Evolutionary conservation across 2,888 invertebrate species (phyloP), one percentile per base, ranked within the genome.

Genomic region (Sminthurinus aureus): DNA sequence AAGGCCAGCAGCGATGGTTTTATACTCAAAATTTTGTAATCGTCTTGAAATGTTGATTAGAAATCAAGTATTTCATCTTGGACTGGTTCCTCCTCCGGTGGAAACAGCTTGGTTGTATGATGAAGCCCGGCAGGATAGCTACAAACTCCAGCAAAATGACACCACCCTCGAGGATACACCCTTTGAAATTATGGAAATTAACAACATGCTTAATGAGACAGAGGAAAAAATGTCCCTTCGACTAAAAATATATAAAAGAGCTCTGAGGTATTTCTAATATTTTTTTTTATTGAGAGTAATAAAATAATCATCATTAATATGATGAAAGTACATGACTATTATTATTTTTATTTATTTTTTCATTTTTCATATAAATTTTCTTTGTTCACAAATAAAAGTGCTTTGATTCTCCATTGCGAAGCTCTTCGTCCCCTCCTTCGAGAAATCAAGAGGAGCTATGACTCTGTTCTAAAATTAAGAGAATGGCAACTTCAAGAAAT

Each of bases 1-100:
- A 11, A 81, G 85, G 12, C 85, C 85, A 8, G 81, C 85, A 15
- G 83, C 83, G 4, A 81, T 85, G 85, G 83, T 83, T 18, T 24
- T 78, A 11, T 78, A 83, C 58, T 85, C 85, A 0, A 79, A 69
- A 38, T 85, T 85, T 71, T 69, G 67, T 67, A 66, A 52, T 6
- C n/a, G 79, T 20, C 58, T 85, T 6, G 83, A 85, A 50, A 78
- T 69, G 20, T 64, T 77, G 24, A 73, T 85, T 4, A 79, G 69
- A 22, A 73, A 73, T 52, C 81, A 85, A 74, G n/a, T 83, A 0
- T 58, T 73, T 51, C 83, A 81, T 52, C 24, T 83, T 2, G 83
- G 81, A 4, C 77, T 77, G 12, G 66, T 71, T 15, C 81, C 83
- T 20, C 83, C 83, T 4, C 15, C 38, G 6, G 20, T 69, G 22